Base-by-base conservation (phyloP, 1,140 invertebrate genomes). In the Caerostris darwini region DNA sequence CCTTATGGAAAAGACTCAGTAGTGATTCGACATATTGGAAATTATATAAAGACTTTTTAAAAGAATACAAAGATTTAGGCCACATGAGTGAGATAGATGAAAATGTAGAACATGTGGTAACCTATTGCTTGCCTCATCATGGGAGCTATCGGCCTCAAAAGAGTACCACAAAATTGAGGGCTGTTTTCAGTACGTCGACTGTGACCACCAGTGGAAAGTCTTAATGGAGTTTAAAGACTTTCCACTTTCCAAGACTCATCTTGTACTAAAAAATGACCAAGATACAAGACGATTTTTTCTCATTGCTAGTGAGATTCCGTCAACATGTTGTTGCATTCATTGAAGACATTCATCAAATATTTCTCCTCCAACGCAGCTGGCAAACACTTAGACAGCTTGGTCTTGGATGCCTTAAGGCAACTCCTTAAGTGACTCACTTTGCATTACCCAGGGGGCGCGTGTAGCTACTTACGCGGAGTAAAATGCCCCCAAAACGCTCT, bases 231-330 rank as follows among this genome's bases (percentile, higher is more conserved):
- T 34, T 34, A 34, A 34, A 34, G 34, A 34, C 34, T 34, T 34
- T 34, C 2, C 34, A 34, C 34, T 34, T 34, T 34, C 34, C 34
- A 34, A 34, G 34, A 5, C 71, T 95, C 5, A 95, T 95, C 67
- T 69, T 64, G 54, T 61, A 19, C 94, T 92, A 5, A 64, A 94
- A 5, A 59, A 83, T 4, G 95, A 85, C 34, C 58, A 50, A 59
- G 19, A 77, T 94, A 0, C 86, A 95, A 59, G 85, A 92, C 3
- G 86, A 95, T 34, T 14, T 95, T 14, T 77, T 85, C 53, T 6
- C 59, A 12, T 88, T 94, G 17, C n/a, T 95, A n/a, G 4, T 95
- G 4, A 71, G 95, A 56, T 95, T 95, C 67, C 5, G 94, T 19
- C 61, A 77, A 12, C 82, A 93, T 50, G 10, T 14, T 12, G 58